Percentiles rank a stretch among this genome's conserved stretches.
Conservation (phyloP, 2,113 vertebrate species). For the Ptychochromis oligacanthus region DNA sequence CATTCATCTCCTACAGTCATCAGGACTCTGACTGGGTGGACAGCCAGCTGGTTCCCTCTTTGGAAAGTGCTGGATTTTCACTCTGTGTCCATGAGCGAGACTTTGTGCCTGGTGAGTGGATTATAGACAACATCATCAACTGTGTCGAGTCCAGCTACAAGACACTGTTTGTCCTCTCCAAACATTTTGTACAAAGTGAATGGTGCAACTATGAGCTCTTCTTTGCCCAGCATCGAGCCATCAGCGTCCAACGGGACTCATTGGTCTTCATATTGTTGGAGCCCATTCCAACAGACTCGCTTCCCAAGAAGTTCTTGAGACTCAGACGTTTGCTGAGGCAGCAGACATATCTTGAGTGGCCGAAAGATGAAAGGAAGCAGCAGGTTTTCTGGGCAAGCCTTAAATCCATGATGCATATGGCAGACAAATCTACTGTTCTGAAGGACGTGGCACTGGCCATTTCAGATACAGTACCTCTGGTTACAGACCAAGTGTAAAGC, state of each 20-base stretch:
- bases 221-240: conserved; percentile 74
- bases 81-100: conserved; percentile 77
- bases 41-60: conserved; percentile 54
- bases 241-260: conserved; percentile 66
- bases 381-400: conserved; percentile 87
- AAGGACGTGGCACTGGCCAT: conserved; percentile 50
- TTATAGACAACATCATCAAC: conserved; percentile 78
- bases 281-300: conserved; percentile 69
- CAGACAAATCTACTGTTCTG: conserved; percentile 68
- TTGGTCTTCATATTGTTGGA: conserved; percentile 76
- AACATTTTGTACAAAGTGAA: conserved; percentile 73
- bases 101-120: conserved; percentile 76
- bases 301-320: conserved; percentile 74
- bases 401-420: conserved; percentile 63
- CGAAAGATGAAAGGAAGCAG: conserved; percentile 82
- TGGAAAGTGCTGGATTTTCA: conserved; percentile 63
- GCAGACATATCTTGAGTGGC: conserved; percentile 88
- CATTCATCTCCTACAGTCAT: conserved; percentile 79
- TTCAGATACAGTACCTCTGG: conserved; percentile 36
- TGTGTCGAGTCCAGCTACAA: conserved; percentile 77
- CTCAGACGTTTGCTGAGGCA: conserved; percentile 66
- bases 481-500: background rate
- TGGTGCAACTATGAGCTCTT: conserved; percentile 81
- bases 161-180: conserved; percentile 77
- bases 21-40: conserved; percentile 69